phyloP scores from a whole-genome alignment of 2,797 vertebrate species.

The Pygocentrus nattereri region DNA sequence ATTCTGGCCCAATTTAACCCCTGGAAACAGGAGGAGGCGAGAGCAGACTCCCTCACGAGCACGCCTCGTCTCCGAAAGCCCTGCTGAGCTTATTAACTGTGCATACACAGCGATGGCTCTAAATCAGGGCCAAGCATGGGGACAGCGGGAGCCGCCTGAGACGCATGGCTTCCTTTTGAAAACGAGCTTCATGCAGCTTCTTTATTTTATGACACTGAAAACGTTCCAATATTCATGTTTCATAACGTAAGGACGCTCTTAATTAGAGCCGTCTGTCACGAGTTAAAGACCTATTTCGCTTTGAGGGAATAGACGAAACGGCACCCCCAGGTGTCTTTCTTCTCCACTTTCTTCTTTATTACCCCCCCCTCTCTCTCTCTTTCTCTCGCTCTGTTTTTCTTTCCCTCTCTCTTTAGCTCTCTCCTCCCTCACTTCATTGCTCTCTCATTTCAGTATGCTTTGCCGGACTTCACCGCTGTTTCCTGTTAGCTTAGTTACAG shows the following conservation, averaged over 20 bases:
- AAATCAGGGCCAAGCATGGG: constrained; percentile 47
- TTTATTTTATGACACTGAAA: constrained; percentile 36
- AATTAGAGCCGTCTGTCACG: constrained; percentile 48
- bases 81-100: constrained; percentile 58
- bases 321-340: constrained; percentile 40
- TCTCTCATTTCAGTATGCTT: background rate
- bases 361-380: background rate
- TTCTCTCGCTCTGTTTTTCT: constrained; percentile 37
- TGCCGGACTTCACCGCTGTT: background rate
- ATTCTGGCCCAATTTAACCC: background rate
- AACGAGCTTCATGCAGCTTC: constrained; percentile 17
- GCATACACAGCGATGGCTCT: constrained; percentile 38
- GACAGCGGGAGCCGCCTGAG: constrained; percentile 23
- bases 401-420: constrained; percentile 9
- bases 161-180: constrained; percentile 32
- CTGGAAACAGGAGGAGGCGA: background rate
- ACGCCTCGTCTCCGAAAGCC: constrained; percentile 43
- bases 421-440: constrained; percentile 2
- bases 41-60: constrained; percentile 32
- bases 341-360: constrained; percentile 18
- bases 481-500: constrained; percentile 11
- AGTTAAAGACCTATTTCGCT: constrained; percentile 36
- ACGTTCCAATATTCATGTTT: constrained; percentile 8
- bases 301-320: constrained; percentile 39
- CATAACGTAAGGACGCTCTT: constrained; percentile 24